phyloP scores from a whole-genome alignment of 2,888 invertebrate species.

The Blastobasis lacticolella region DNA sequence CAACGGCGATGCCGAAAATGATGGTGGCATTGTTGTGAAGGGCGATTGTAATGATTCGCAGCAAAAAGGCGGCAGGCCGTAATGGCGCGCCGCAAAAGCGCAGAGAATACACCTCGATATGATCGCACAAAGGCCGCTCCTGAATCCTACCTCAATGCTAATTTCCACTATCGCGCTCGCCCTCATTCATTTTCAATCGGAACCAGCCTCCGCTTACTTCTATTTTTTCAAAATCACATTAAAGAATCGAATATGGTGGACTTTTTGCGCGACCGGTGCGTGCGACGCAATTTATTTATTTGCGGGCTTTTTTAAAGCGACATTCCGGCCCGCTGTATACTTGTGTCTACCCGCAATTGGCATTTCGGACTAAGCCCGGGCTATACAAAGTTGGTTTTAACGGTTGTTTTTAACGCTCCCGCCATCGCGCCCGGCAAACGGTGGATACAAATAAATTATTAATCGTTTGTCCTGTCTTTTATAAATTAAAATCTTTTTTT shows the following conservation, averaged over 20 bases:
- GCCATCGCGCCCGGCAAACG: conserved; percentile 63
- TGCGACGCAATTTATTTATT: conserved; percentile 74
- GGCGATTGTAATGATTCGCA: conserved; percentile 60
- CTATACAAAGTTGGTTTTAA: conserved; percentile 72
- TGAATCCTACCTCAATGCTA: conserved; percentile 73
- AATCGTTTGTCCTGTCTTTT: conserved; percentile 75
- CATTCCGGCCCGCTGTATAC: conserved; percentile 73
- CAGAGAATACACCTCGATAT: conserved; percentile 75
- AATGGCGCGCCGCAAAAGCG: conserved; percentile 66
- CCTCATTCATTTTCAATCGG: conserved; percentile 75
- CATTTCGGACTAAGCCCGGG: conserved; percentile 71
- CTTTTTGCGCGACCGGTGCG: conserved; percentile 62
- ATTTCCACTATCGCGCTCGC: conserved; percentile 74
- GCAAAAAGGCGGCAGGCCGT: conserved; percentile 65
- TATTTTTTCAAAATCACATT: conserved; percentile 73
- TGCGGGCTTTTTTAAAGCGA: conserved; percentile 71
- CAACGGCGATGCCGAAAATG: no score
- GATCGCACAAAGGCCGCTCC: conserved; percentile 74
- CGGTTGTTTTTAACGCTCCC: conserved; percentile 73
- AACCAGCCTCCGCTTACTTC: conserved; percentile 63
- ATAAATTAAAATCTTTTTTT: conserved; percentile 73
- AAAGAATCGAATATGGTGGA: conserved; percentile 73
- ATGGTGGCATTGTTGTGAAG: conserved; percentile 31
- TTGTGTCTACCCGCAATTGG: conserved; percentile 74
- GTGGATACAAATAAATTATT: conserved; percentile 74